phyloP scores from a whole-genome alignment of 2,888 invertebrate species.

The Meiosimyza platycephala region DNA sequence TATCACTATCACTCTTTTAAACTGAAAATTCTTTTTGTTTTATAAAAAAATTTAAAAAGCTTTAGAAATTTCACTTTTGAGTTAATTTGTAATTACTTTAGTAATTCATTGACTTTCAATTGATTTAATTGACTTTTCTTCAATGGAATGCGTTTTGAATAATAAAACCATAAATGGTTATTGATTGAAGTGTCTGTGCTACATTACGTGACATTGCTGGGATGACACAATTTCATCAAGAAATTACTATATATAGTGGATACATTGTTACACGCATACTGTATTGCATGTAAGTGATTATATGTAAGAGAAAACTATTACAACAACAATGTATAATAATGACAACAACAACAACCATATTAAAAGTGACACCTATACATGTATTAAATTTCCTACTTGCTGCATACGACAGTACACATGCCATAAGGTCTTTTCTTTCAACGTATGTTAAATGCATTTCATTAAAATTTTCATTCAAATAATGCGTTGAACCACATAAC shows the following conservation, averaged over 20 bases:
- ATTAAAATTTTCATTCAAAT: no score
- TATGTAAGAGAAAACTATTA: not conserved
- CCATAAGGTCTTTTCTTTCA: no score
- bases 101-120: slow-evolving; percentile 26
- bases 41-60: no score
- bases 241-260: not conserved
- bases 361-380: no score
- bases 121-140: slow-evolving; percentile 21
- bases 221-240: slow-evolving; percentile 29
- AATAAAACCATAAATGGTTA: not conserved
- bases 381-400: no score
- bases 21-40: no score
- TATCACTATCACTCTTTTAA: no score
- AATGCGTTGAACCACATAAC: no score
- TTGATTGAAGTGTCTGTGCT: not conserved
- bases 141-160: slow-evolving; percentile 9
- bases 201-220: slow-evolving; percentile 31
- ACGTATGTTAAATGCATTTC: no score
- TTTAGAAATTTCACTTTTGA: no score
- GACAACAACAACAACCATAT: not conserved
- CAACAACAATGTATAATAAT: not conserved
- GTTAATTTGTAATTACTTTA: no score
- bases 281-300: not conserved
- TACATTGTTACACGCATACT: not conserved
- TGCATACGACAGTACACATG: no score